Evolutionary conservation across 2,113 vertebrate genomes (phyloP).

Genomic region (Sceloporus undulatus): DNA sequence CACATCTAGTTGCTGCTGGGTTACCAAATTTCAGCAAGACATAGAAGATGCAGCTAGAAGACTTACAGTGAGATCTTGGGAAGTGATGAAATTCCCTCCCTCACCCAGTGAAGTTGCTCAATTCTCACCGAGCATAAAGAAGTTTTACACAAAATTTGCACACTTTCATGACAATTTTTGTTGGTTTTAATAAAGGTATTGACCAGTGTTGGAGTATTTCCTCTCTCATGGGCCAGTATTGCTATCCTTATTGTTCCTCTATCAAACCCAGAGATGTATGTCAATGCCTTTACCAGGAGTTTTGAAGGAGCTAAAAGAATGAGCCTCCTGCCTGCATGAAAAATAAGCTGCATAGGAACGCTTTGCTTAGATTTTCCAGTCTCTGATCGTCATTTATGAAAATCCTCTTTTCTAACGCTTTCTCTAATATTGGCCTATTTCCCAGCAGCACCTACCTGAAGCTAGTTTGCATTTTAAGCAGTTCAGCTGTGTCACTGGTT

Average conservation of each 20-base stretch:
- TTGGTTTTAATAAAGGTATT: no score
- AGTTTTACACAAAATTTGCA: neutral
- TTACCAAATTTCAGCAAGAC: no score
- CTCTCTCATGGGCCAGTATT: no score
- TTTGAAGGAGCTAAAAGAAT: neutral
- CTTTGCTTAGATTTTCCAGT: neutral
- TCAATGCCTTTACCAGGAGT: neutral
- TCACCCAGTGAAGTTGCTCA: neutral
- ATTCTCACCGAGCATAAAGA: neutral
- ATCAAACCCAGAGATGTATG: neutral
- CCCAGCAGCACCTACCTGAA: slow-evolving; percentile 32
- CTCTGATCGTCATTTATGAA: slow-evolving; percentile 24
- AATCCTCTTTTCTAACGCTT: slow-evolving; percentile 32
- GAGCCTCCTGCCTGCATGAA: neutral
- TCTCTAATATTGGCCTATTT: slow-evolving; percentile 33
- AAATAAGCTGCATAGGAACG: slow-evolving; percentile 18
- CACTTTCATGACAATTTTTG: neutral
- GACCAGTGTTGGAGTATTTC: no score
- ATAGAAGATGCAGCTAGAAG: no score
- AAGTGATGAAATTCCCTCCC: neutral
- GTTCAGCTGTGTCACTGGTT: slow-evolving; percentile 48
- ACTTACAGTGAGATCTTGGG: neutral
- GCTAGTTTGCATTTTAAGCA: slow-evolving; percentile 21
- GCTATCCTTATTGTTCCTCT: neutral
- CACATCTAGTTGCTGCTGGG: no score